Evolutionary conservation across 1,140 invertebrate species (phyloP).

Genomic region (Ganaspis sp.): DNA sequence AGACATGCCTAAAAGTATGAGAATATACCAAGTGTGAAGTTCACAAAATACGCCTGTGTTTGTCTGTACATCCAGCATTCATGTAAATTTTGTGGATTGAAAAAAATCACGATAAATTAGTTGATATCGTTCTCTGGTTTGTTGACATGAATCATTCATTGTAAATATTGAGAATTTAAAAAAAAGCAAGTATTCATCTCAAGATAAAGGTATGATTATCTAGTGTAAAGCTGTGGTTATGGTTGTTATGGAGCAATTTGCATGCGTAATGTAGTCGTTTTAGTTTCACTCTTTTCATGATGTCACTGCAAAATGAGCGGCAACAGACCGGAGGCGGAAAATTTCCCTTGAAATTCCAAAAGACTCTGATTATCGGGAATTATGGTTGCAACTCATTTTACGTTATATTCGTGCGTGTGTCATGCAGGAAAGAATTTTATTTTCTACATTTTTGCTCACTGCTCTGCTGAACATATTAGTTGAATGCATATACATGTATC

Average conservation of each 20-base stretch:
- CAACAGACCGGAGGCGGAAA: not conserved
- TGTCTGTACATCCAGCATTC: not conserved
- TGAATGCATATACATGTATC: not conserved
- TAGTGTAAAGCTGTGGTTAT: not conserved
- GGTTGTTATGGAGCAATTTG: constrained; percentile 9
- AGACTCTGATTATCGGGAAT: not conserved
- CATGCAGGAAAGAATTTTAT: not conserved
- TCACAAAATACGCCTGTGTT: not conserved
- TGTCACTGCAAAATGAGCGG: constrained; percentile 44
- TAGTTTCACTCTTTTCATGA: constrained; percentile 44
- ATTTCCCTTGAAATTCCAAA: not conserved
- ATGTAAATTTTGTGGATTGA: not conserved
- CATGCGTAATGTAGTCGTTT: constrained; percentile 35
- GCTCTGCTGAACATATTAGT: not conserved
- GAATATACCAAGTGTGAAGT: constrained; percentile 1
- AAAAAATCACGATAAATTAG: not conserved
- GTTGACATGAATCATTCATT: not conserved
- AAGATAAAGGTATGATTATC: not conserved
- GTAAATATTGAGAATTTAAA: not conserved
- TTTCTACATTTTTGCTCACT: not conserved
- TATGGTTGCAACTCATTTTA: not conserved
- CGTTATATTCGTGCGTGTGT: not conserved
- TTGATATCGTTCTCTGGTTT: not conserved
- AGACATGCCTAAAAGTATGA: constrained; percentile 20
- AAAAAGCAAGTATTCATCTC: not conserved